Conservation (phyloP, 2,888 invertebrate species). For the Spodoptera exigua region DNA sequence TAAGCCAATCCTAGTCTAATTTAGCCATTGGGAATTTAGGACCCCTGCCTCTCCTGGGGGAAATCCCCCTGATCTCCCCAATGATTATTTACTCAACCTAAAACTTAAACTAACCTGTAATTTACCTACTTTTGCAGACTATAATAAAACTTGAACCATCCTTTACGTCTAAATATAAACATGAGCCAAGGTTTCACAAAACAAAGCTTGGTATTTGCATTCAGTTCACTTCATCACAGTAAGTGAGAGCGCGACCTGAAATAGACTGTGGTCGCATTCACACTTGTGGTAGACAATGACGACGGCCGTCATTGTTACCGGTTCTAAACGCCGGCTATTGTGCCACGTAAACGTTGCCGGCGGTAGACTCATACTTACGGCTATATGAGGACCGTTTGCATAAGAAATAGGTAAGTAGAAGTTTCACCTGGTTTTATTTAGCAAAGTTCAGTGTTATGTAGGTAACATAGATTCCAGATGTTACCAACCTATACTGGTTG, state of each 20-base stretch:
- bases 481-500: too few relatives aligned
- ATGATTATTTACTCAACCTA: too few relatives aligned
- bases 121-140: too few relatives aligned
- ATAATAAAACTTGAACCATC: too few relatives aligned
- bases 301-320: constrained; percentile 52
- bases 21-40: too few relatives aligned
- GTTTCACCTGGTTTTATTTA: not conserved
- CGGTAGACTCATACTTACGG: constrained; percentile 21
- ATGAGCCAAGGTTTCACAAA: not conserved
- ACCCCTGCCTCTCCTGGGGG: too few relatives aligned
- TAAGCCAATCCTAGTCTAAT: too few relatives aligned
- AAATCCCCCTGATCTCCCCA: too few relatives aligned
- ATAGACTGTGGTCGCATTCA: constrained; percentile 34
- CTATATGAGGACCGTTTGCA: constrained; percentile 4
- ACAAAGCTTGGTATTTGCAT: constrained; percentile 40
- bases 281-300: constrained; percentile 54
- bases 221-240: constrained; percentile 32
- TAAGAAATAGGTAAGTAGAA: constrained; percentile 1
- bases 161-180: too few relatives aligned
- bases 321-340: constrained; percentile 56
- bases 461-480: too few relatives aligned
- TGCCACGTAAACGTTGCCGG: constrained; percentile 47
- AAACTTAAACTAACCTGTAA: too few relatives aligned
- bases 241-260: constrained; percentile 43
- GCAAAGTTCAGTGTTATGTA: too few relatives aligned